Evolutionary conservation across 2,113 vertebrate genomes (phyloP).

Genomic region (Spheniscus mendiculus): DNA sequence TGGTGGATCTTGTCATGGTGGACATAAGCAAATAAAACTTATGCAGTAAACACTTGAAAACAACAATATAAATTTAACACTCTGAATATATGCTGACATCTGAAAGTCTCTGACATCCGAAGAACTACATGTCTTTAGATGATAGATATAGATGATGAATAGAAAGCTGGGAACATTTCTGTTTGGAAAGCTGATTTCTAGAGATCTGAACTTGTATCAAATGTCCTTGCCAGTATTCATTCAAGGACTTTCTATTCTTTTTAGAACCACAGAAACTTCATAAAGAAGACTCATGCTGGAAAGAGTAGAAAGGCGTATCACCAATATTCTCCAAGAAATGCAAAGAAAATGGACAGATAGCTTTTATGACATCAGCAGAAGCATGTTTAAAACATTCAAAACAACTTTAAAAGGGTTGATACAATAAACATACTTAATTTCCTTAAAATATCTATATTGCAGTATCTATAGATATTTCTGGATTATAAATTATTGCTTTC

Average conservation of each 20-base stretch:
- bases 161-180: neutral
- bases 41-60: neutral
- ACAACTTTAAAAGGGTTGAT: neutral
- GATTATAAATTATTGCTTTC: neutral
- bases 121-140: neutral
- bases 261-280: neutral
- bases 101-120: neutral
- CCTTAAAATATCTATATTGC: neutral
- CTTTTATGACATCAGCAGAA: neutral
- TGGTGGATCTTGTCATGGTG: neutral
- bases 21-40: neutral
- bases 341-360: neutral
- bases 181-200: neutral
- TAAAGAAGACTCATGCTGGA: neutral
- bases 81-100: neutral
- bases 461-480: neutral
- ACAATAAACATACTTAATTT: neutral
- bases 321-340: neutral
- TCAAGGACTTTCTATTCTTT: neutral
- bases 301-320: neutral
- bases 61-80: neutral
- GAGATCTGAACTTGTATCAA: neutral
- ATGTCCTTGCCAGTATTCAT: neutral
- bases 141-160: neutral
- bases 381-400: neutral